Base-by-base conservation (phyloP, 2,797 vertebrate genomes). In the Percopsis omiscomaycus region DNA sequence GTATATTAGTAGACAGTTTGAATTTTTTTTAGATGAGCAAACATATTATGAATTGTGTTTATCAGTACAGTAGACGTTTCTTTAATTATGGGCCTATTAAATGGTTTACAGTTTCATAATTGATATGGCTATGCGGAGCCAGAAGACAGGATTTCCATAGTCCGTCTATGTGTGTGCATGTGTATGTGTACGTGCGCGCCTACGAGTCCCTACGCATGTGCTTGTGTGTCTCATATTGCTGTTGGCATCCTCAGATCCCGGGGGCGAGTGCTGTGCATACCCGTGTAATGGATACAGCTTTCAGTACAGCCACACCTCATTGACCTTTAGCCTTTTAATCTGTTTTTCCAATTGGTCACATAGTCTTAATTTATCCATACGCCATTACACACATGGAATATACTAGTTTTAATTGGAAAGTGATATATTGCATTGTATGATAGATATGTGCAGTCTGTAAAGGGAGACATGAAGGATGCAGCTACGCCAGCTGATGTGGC, bases 281-380 rank as follows among this genome's bases (percentile, higher is more conserved):
- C 80, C 63, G 65, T 86, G 83, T 84, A 84, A 91, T 81, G 61
- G 81, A 91, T 88, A 86, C 1, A 69, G 30, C 79, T 76, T 79
- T 86, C 85, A 78, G 68, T 74, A 55, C 60, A 78, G 82, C 82
- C 77, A 79, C 79, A 86, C 79, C 80, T 89, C 75, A 75, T 84
- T 88, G 89, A 86, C 87, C 89, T 79, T 83, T 87, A 69, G 62
- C 82, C 82, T 88, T 87, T 76, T 64, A 81, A 78, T 87, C 64
- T 55, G n/a, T 75, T 86, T 84, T 89, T 86, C 85, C 85, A 85
- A 88, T 89, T 88, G 81, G 80, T 83, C 81, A 82, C 81, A 86
- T 84, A 84, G 80, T 69, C 77, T 66, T 70, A 60, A 53, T 71
- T 72, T 72, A 67, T 73, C 78, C 69, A 66, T 61, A 77, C 59